These are phyloP conservation scores for Lithophane leautieri DNA, from an alignment of 2,888 invertebrate genomes.

Conservation along the genomic window DNA sequence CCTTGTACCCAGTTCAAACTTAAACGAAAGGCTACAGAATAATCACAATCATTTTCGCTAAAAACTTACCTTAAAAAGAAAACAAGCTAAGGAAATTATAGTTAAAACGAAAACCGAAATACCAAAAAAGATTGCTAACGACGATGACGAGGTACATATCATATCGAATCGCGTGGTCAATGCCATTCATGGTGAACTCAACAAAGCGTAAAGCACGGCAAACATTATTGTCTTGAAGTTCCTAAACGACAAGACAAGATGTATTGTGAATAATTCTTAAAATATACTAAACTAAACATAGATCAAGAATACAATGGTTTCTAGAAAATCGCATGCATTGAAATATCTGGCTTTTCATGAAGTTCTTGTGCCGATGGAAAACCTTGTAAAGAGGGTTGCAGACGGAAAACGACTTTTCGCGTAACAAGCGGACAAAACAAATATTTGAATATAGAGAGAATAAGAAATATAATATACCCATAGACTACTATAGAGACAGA, in stretches of 20 bases:
- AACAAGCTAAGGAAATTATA: slow-evolving; percentile 42
- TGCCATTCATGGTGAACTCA: slow-evolving; percentile 69
- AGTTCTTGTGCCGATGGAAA: not conserved
- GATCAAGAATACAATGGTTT: not conserved
- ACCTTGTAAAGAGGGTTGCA: not conserved
- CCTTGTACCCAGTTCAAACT: not conserved
- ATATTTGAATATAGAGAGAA: slow-evolving; percentile 1
- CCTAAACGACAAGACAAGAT: slow-evolving; percentile 53
- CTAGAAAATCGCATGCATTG: not conserved
- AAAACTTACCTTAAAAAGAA: slow-evolving; percentile 46
- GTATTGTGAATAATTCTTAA: slow-evolving; percentile 36
- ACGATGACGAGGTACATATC: slow-evolving; percentile 67
- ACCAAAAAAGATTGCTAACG: slow-evolving; percentile 66
- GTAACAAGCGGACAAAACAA: not conserved
- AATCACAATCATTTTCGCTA: slow-evolving; percentile 27
- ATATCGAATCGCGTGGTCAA: slow-evolving; percentile 73
- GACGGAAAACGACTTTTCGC: not conserved
- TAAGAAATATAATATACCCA: not conserved
- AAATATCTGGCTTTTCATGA: not conserved
- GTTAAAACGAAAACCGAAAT: slow-evolving; percentile 62
- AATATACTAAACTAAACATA: slow-evolving; percentile 30
- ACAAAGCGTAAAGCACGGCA: slow-evolving; percentile 67
- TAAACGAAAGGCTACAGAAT: slow-evolving; percentile 10
- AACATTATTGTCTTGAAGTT: slow-evolving; percentile 64
- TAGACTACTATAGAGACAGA: not conserved